A percentile compares a stretch with the other conserved stretches of the same genome.
Evolutionary conservation across 2,888 invertebrate genomes (phyloP).

Genomic region (Rosalia funebris): DNA sequence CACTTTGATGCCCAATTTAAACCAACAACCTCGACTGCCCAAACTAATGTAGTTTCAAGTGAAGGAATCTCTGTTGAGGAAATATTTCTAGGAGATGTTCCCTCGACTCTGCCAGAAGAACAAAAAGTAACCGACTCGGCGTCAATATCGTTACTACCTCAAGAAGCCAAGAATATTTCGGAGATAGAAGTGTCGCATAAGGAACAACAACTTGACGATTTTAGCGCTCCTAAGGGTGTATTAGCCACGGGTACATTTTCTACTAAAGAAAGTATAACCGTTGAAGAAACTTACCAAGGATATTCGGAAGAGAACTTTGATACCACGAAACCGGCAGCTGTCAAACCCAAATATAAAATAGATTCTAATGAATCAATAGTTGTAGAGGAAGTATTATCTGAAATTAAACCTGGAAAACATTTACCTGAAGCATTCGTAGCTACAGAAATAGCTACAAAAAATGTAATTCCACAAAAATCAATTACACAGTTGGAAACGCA

Average conservation of each 20-base stretch:
- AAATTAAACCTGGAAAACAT: constrained; percentile 80
- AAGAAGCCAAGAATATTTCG: constrained; percentile 74
- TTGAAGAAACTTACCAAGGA: constrained; percentile 73
- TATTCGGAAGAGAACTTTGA: constrained; percentile 70
- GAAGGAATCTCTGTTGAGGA: constrained; percentile 67
- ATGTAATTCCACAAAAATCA: constrained; percentile 74
- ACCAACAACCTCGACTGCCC: constrained; percentile 63
- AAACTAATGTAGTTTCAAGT: constrained; percentile 60
- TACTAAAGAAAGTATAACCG: constrained; percentile 72
- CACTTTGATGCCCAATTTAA: constrained; percentile 63
- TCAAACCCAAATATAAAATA: constrained; percentile 71
- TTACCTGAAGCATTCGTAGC: constrained; percentile 82
- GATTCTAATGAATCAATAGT: constrained; percentile 72
- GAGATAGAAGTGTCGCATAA: constrained; percentile 72
- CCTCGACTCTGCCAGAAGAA: constrained; percentile 58
- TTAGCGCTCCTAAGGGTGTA: constrained; percentile 64
- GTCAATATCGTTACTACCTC: constrained; percentile 66
- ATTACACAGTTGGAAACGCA: constrained; percentile 72
- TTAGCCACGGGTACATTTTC: constrained; percentile 70
- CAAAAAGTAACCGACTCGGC: constrained; percentile 51
- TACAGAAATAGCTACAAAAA: constrained; percentile 77
- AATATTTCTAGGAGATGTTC: constrained; percentile 56
- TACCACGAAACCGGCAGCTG: constrained; percentile 64
- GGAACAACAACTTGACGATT: constrained; percentile 67
- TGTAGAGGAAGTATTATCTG: constrained; percentile 75